Evolutionary conservation across 2,888 invertebrate species (phyloP).

Genomic region (Chaetogeoica ovagalla): DNA sequence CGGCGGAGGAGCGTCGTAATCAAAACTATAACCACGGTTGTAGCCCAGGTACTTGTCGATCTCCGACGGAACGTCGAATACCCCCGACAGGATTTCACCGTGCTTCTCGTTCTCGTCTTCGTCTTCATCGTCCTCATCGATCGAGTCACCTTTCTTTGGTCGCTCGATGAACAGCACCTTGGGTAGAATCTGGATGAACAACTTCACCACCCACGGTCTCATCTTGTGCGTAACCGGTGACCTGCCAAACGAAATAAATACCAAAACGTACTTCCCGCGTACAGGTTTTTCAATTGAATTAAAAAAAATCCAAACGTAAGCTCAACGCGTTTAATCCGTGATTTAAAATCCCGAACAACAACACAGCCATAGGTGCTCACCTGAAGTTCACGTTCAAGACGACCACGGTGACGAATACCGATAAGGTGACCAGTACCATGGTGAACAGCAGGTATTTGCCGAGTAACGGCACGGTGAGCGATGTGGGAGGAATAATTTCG

Average conservation of each 20-base stretch:
- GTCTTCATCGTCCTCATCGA: conserved; percentile 60
- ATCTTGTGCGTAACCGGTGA: conserved; percentile 91
- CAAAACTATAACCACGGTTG: conserved; percentile 68
- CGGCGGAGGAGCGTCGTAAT: conserved; percentile 72
- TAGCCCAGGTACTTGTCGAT: conserved; percentile 68
- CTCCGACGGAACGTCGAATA: conserved; percentile 71
- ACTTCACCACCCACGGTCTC: conserved; percentile 78
- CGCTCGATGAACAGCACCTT: conserved; percentile 85
- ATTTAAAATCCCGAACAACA: no score
- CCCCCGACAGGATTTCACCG: conserved; percentile 73
- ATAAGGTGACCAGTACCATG: conserved; percentile 90
- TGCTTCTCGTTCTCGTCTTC: conserved; percentile 61
- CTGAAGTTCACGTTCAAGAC: conserved; percentile 86
- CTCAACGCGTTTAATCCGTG: no score
- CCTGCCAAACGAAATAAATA: conserved; percentile 60
- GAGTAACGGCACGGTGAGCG: conserved; percentile 85
- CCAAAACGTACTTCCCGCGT: neutral
- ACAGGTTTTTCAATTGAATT: no score
- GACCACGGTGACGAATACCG: conserved; percentile 90
- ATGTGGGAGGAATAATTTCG: conserved; percentile 93
- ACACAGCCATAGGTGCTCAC: conserved; percentile 63
- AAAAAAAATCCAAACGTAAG: no score
- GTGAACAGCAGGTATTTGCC: conserved; percentile 93
- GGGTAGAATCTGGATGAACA: conserved; percentile 73
- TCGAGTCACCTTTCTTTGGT: conserved; percentile 76